Evolutionary conservation across 2,888 invertebrate species (phyloP).

Genomic region (Hedya salicella): DNA sequence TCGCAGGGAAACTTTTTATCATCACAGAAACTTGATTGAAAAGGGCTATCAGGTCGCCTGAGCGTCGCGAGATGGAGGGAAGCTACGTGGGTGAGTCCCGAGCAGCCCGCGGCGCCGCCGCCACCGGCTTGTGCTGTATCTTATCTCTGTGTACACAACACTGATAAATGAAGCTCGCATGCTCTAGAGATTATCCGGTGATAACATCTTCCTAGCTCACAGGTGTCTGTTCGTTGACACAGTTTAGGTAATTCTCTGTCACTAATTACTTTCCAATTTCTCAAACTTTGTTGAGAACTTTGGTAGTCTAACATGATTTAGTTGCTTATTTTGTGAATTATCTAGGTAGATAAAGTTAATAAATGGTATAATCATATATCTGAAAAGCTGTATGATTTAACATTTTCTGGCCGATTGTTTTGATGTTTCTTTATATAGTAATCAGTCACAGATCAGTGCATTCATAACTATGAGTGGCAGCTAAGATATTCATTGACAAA

Average conservation of each 20-base stretch:
- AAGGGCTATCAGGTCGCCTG: slow-evolving; percentile 48
- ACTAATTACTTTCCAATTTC: slow-evolving; percentile 2
- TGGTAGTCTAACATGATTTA: background rate
- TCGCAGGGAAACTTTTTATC: slow-evolving; percentile 68
- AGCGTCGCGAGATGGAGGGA: slow-evolving; percentile 69
- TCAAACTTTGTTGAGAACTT: background rate
- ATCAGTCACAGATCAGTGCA: too few species aligned
- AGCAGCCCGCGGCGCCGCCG: slow-evolving; percentile 10
- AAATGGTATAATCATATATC: too few species aligned
- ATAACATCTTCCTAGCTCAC: slow-evolving; percentile 24
- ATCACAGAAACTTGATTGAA: slow-evolving; percentile 63
- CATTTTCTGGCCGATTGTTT: too few species aligned
- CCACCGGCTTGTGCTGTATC: slow-evolving; percentile 25
- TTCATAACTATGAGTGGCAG: too few species aligned
- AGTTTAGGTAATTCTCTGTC: background rate
- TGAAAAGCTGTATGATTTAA: too few species aligned
- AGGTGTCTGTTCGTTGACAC: slow-evolving; percentile 22
- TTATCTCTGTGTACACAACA: slow-evolving; percentile 42
- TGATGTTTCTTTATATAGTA: too few species aligned
- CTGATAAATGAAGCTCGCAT: slow-evolving; percentile 24
- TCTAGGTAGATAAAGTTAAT: too few species aligned
- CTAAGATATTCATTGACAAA: too few species aligned
- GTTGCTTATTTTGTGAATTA: background rate
- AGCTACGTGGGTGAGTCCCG: slow-evolving; percentile 74
- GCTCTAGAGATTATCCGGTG: slow-evolving; percentile 34